Base-by-base conservation (phyloP, 2,797 vertebrate genomes). In the Siniperca scherzeri region DNA sequence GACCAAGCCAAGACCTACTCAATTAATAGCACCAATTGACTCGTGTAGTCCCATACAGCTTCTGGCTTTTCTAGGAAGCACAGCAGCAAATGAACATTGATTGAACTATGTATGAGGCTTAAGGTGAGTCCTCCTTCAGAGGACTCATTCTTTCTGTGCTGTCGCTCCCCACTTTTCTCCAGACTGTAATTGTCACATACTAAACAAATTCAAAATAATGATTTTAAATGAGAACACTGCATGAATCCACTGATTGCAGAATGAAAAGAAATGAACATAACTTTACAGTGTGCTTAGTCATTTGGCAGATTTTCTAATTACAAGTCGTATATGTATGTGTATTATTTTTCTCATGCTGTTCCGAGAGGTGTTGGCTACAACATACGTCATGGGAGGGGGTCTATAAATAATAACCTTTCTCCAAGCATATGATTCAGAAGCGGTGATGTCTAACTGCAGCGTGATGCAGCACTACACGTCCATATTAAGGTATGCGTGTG, bases 1-100 rank as follows among this genome's bases (percentile, higher is more conserved):
- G 56, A 77, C 82, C 66, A 11, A 80, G 73, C 82, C 87, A 89
- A 84, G 89, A 81, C 84, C 84, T 81, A 88, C 92, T 93, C 88
- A 94, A 93, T 94, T 91, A 94, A 94, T 89, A 89, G 84, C 72
- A 82, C 76, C 91, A 72, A 91, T 91, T 91, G 88, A 87, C 76
- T 93, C 44, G 38, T 61, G 81, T 27, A 78, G 84, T 73, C 80
- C 74, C 83, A 78, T 83, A 84, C 87, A 89, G 87, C 84, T 89
- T 88, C 85, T 73, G 80, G 73, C 82, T 78, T 33, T 85, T 70
- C 80, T 72, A 30, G 42, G 48, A 44, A 87, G 77, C 38, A 5
- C 74, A 70, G 55, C 77, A 36, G 60, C 83, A 90, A 78, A 85
- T 74, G 27, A 83, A 53, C 74, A 81, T 42, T 79, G 83, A 88